Conservation (phyloP, 2,888 invertebrate species). For the Acanthosepion pharaonis region DNA sequence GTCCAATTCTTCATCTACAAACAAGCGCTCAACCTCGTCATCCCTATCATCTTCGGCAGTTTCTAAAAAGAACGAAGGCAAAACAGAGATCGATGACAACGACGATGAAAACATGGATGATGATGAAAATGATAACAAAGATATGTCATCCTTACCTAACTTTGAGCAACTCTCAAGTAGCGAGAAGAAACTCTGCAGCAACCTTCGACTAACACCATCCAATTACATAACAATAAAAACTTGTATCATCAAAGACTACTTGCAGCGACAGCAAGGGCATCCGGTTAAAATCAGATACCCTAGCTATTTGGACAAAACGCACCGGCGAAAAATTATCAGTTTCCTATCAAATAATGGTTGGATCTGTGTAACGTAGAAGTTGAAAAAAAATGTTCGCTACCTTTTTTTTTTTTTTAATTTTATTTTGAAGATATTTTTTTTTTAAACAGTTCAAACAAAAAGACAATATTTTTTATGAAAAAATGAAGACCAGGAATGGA, state of each 20-base stretch:
- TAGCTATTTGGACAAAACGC: constrained; percentile 77
- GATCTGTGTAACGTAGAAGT: constrained; percentile 73
- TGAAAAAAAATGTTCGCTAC: neutral
- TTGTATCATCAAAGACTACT: constrained; percentile 81
- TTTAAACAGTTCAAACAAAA: neutral
- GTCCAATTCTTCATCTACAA: constrained; percentile 59
- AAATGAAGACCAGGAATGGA: neutral
- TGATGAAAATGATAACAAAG: constrained; percentile 61
- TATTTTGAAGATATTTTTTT: neutral
- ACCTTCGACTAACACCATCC: constrained; percentile 87
- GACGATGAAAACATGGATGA: constrained; percentile 68
- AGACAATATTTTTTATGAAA: neutral
- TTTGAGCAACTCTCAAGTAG: constrained; percentile 73
- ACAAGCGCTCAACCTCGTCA: constrained; percentile 23
- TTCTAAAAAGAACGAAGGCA: constrained; percentile 49
- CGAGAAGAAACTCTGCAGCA: constrained; percentile 80
- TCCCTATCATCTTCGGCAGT: neutral
- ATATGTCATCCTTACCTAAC: constrained; percentile 70
- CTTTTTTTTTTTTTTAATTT: neutral
- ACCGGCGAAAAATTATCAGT: constrained; percentile 78
- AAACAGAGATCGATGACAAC: constrained; percentile 70
- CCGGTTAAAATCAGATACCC: constrained; percentile 74
- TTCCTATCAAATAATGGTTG: constrained; percentile 79
- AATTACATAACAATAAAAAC: constrained; percentile 93
- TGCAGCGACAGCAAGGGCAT: constrained; percentile 73